A percentile compares a stretch with the other conserved stretches of the same genome.
Conservation (phyloP, 2,113 vertebrate genomes). For the Platysternon megacephalum region DNA sequence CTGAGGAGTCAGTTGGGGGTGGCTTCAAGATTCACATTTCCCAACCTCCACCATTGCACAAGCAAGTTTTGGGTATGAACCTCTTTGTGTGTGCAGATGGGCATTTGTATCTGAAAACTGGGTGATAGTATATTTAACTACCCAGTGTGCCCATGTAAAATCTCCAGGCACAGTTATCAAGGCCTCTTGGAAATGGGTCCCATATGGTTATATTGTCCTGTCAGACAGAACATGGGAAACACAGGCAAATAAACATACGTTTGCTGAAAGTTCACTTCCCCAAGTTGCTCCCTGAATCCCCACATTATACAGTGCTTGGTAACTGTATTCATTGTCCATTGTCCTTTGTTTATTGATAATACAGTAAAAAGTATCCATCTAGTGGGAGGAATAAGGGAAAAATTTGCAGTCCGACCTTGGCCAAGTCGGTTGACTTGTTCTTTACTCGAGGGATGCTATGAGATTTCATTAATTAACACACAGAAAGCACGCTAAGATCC, state of each 20-base stretch:
- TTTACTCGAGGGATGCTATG: background rate
- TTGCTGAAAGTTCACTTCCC: background rate
- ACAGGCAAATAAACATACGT: background rate
- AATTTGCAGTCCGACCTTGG: background rate
- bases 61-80: background rate
- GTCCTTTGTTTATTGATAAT: background rate
- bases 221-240: background rate
- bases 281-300: background rate
- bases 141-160: background rate
- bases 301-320: background rate
- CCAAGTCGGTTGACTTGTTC: background rate
- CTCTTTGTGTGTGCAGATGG: background rate
- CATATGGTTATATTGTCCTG: accelerated
- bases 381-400: background rate
- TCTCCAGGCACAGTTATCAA: background rate
- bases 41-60: background rate
- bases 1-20: background rate
- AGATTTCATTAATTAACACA: background rate
- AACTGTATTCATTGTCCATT: background rate
- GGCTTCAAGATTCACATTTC: accelerated
- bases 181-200: accelerated
- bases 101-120: accelerated
- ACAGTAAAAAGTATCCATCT: background rate
- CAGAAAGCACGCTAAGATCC: background rate
- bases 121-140: background rate